These are phyloP conservation scores for Callosobruchus maculatus DNA, from an alignment of 2,888 invertebrate genomes.

Conservation along the genomic window DNA sequence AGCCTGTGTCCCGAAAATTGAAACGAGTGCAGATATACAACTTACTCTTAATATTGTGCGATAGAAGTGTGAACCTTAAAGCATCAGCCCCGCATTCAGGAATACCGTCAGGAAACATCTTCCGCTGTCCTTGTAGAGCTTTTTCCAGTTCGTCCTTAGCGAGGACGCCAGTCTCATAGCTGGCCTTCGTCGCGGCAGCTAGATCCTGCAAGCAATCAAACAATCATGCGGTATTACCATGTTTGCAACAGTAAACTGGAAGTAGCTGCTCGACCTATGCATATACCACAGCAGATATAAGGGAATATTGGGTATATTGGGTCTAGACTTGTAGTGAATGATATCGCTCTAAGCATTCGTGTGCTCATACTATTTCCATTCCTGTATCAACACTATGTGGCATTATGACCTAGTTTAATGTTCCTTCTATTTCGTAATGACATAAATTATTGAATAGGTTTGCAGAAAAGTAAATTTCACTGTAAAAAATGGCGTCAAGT, in stretches of 20 bases:
- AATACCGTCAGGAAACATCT: constrained; percentile 76
- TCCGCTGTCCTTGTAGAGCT: constrained; percentile 50
- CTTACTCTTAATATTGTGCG: constrained; percentile 48
- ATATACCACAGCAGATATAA: no score
- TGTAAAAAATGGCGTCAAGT: no score
- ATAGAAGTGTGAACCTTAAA: constrained; percentile 68
- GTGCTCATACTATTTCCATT: no score
- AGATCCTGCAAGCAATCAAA: constrained; percentile 31
- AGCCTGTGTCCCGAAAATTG: no score
- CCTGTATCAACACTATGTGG: no score
- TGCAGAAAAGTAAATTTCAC: no score
- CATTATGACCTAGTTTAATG: no score
- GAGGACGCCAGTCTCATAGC: constrained; percentile 37
- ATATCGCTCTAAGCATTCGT: no score
- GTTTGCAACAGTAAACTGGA: neutral
- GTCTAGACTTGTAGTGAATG: no score
- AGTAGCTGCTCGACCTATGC: neutral
- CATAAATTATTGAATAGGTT: no score
- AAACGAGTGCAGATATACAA: neutral
- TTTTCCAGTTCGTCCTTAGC: constrained; percentile 43
- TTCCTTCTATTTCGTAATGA: no score
- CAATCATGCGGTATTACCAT: neutral
- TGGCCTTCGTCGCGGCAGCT: constrained; percentile 30
- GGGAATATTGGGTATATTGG: no score
- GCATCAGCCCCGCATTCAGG: constrained; percentile 97